A percentile compares a stretch with the other conserved stretches of the same genome.
Conservation (phyloP, 2,113 vertebrate species). For the Ondatra zibethicus region DNA sequence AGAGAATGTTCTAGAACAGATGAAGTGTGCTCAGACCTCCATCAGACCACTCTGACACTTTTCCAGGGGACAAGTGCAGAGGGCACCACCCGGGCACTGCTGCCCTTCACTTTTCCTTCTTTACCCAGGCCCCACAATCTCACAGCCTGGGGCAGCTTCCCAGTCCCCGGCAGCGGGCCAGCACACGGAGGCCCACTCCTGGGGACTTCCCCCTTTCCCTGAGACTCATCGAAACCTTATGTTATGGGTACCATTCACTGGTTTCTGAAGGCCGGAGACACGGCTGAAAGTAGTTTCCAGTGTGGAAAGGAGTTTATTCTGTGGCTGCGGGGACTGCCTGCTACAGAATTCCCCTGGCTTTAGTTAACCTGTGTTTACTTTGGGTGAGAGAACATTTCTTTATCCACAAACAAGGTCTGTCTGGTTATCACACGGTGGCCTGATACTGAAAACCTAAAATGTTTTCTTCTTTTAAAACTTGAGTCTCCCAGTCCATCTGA, state of each 20-base stretch:
- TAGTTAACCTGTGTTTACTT: fast-evolving
- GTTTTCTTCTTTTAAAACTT: not conserved
- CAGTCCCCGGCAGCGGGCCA: fast-evolving
- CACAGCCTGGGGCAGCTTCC: fast-evolving
- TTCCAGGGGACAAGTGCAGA: not conserved
- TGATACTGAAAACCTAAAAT: not conserved
- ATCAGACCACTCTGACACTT: not conserved
- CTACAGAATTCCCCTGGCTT: not conserved
- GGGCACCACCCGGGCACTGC: not conserved
- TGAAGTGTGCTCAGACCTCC: not conserved
- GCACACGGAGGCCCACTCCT: fast-evolving
- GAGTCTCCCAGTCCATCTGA: not conserved
- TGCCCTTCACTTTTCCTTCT: not conserved
- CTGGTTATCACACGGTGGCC: not conserved
- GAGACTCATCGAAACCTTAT: not conserved
- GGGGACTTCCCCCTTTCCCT: not conserved
- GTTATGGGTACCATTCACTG: fast-evolving
- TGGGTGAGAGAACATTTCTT: not conserved
- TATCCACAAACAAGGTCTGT: fast-evolving
- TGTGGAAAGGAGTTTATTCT: not conserved
- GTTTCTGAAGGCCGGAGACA: not conserved
- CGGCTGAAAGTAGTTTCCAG: fast-evolving
- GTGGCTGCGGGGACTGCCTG: not conserved
- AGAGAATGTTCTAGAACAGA: not conserved
- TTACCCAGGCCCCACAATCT: not conserved